A percentile compares a stretch with the other conserved stretches of the same genome.
phyloP scores from a whole-genome alignment of 2,797 vertebrate species.

The Orientallactaga sibirica region DNA sequence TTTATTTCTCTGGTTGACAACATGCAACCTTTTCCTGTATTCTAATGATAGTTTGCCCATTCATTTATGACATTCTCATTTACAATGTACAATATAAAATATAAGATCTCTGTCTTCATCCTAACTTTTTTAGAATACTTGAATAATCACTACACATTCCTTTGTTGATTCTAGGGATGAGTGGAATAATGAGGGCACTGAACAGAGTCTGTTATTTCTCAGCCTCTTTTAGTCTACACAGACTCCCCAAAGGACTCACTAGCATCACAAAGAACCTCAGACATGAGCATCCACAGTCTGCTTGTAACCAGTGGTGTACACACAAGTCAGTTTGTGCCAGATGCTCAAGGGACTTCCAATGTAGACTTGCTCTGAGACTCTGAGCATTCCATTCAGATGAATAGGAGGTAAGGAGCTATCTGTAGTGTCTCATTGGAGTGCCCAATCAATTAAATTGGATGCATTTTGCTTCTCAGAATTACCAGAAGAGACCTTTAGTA shows the following conservation, averaged over 20 bases:
- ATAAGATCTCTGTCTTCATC: neutral
- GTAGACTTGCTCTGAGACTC: neutral
- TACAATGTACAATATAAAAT: neutral
- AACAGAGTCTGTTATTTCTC: neutral
- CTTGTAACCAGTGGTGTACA: neutral
- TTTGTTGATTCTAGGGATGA: neutral
- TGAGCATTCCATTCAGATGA: neutral
- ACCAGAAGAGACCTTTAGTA: neutral
- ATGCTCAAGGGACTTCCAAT: too few relatives aligned
- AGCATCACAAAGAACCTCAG: neutral
- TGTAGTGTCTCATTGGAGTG: neutral
- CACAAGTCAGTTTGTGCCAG: neutral
- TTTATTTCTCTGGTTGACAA: neutral
- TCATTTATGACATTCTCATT: neutral
- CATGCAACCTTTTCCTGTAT: neutral
- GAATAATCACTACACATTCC: neutral
- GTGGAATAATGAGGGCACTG: neutral
- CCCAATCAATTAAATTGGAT: neutral
- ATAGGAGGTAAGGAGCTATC: neutral
- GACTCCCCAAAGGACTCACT: neutral
- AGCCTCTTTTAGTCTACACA: neutral
- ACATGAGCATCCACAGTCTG: neutral
- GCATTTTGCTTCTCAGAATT: slow-evolving; percentile 29
- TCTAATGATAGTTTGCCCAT: neutral
- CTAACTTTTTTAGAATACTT: neutral